A percentile compares a stretch with the other conserved stretches of the same genome.
Conservation (phyloP, 2,113 vertebrate genomes). For the Chloropsis cyanopogon region DNA sequence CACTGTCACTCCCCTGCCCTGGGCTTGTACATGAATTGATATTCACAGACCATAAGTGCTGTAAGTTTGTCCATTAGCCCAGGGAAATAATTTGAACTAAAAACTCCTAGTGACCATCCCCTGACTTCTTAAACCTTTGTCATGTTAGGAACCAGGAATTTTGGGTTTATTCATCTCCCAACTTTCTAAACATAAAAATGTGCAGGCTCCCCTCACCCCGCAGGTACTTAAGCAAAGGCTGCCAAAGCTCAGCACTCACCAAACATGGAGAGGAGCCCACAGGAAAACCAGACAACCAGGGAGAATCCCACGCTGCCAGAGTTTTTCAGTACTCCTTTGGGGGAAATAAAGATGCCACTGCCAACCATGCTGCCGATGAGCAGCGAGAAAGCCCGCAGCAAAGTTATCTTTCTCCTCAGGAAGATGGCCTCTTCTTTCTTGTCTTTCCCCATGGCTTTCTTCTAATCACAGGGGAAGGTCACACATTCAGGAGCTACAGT, state of each 20-base stretch:
- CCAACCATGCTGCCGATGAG: constrained; percentile 85
- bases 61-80: neutral
- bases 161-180: neutral
- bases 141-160: neutral
- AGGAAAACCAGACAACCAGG: constrained; percentile 80
- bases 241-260: constrained; percentile 71
- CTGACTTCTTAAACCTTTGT: neutral
- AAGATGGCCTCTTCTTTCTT: constrained; percentile 65
- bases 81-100: neutral
- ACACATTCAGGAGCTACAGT: neutral
- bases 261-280: constrained; percentile 82
- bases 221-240: neutral
- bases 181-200: fast-evolving
- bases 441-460: constrained; percentile 36
- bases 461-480: neutral
- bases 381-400: constrained; percentile 77
- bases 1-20: neutral
- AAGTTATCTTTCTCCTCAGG: constrained; percentile 77
- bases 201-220: neutral
- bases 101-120: neutral
- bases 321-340: constrained; percentile 85
- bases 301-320: constrained; percentile 84
- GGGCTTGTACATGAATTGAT: neutral
- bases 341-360: constrained; percentile 89
- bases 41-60: neutral